Evolutionary conservation across 2,888 invertebrate species (phyloP).

Genomic region (Sarcophaga rosellei): DNA sequence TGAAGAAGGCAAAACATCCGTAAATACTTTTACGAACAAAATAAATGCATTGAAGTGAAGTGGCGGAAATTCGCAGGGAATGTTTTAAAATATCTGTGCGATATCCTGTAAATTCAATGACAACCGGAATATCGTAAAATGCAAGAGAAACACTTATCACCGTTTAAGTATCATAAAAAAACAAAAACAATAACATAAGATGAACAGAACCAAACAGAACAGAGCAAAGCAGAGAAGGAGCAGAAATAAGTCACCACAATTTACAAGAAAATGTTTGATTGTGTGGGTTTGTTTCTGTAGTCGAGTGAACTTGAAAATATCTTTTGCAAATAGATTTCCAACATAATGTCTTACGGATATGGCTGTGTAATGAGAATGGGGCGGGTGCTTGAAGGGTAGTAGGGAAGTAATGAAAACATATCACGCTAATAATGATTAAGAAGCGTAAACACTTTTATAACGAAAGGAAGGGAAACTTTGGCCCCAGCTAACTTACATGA

Average conservation of each 20-base stretch:
- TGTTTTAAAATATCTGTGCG: slow-evolving; percentile 54
- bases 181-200: slow-evolving; percentile 56
- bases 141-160: slow-evolving; percentile 60
- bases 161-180: slow-evolving; percentile 57
- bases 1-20: neutral
- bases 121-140: slow-evolving; percentile 65
- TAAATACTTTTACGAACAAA: neutral
- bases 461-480: slow-evolving; percentile 19
- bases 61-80: slow-evolving; percentile 61
- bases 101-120: slow-evolving; percentile 62
- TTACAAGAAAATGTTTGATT: neutral
- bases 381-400: neutral
- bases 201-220: neutral
- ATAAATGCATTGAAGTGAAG: slow-evolving; percentile 39
- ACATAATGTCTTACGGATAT: slow-evolving; percentile 53
- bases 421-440: slow-evolving; percentile 65
- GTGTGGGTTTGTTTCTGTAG: slow-evolving; percentile 5
- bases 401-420: slow-evolving; percentile 52
- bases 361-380: slow-evolving; percentile 19
- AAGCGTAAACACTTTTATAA: slow-evolving; percentile 43
- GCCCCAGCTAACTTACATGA: neutral
- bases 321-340: slow-evolving; percentile 22
- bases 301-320: slow-evolving; percentile 35
- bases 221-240: neutral
- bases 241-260: neutral